These are phyloP conservation scores for Crepidodera aurea DNA, from an alignment of 2,888 invertebrate genomes.

Conservation along the genomic window DNA sequence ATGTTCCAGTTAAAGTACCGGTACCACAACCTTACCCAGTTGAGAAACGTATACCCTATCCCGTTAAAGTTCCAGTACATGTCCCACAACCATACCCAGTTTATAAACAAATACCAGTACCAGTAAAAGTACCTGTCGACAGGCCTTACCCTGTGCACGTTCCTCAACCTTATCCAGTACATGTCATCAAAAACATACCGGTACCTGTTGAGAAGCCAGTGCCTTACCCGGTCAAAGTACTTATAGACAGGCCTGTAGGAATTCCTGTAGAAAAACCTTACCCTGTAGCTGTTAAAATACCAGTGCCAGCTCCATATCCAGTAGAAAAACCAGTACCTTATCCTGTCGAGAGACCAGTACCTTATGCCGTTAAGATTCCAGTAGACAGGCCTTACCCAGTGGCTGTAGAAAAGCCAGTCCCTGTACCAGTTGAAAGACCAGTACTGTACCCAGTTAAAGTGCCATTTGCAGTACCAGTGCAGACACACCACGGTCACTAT, in stretches of 20 bases:
- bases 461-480: conserved; percentile 59
- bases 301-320: conserved; percentile 75
- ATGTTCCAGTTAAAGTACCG: conserved; percentile 77
- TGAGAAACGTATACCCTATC: conserved; percentile 76
- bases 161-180: conserved; percentile 72
- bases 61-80: conserved; percentile 79
- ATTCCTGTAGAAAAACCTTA: conserved; percentile 72
- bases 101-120: conserved; percentile 71
- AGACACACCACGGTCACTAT: conserved; percentile 40
- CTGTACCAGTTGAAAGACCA: conserved; percentile 70
- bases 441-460: conserved; percentile 75
- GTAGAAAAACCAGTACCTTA: conserved; percentile 70
- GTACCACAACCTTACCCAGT: conserved; percentile 82
- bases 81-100: conserved; percentile 81
- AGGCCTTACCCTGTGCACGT: conserved; percentile 76
- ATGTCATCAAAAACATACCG: conserved; percentile 73
- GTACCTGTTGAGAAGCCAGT: conserved; percentile 75
- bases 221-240: conserved; percentile 72
- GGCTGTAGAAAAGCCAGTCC: conserved; percentile 71
- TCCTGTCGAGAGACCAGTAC: conserved; percentile 70
- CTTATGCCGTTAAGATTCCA: conserved; percentile 67
- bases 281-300: conserved; percentile 71
- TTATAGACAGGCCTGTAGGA: conserved; percentile 64
- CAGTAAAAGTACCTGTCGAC: conserved; percentile 75
- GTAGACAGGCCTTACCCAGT: conserved; percentile 65